Conservation (phyloP, 1,140 invertebrate species). For the Pachyrhynchus sulphureomaculatus region DNA sequence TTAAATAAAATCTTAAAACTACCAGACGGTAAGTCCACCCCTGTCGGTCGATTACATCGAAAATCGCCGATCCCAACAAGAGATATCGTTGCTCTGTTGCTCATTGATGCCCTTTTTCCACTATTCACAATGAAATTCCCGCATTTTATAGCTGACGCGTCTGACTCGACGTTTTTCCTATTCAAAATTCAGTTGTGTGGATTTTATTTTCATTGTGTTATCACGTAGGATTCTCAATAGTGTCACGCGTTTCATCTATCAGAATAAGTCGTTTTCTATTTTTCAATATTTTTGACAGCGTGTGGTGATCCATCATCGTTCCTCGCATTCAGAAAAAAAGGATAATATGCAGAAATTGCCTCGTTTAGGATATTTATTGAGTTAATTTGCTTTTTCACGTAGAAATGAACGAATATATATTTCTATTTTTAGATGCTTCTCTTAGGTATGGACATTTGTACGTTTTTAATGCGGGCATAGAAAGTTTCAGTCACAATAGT, state of each 20-base stretch:
- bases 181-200: constrained; percentile 22
- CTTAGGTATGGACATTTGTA: too few species aligned
- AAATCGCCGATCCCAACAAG: background rate
- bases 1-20: too few species aligned
- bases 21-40: background rate
- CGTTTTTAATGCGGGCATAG: too few species aligned
- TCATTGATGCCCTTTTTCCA: constrained; percentile 6
- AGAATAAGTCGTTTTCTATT: constrained; percentile 21
- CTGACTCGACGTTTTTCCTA: constrained; percentile 27
- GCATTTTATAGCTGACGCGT: constrained; percentile 13
- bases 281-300: constrained; percentile 6
- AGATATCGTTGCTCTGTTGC: constrained; percentile 10
- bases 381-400: background rate
- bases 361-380: constrained; percentile 2
- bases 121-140: constrained; percentile 16
- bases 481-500: too few species aligned
- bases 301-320: constrained; percentile 18
- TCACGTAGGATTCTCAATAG: constrained; percentile 24
- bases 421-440: too few species aligned
- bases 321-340: constrained; percentile 1
- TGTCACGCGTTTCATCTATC: constrained; percentile 26
- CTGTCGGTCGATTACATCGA: background rate
- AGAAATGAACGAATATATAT: too few species aligned
- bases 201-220: constrained; percentile 27
- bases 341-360: background rate